These are phyloP conservation scores for Drosophila atripex DNA, from an alignment of 2,888 invertebrate species.

Conservation along the genomic window DNA sequence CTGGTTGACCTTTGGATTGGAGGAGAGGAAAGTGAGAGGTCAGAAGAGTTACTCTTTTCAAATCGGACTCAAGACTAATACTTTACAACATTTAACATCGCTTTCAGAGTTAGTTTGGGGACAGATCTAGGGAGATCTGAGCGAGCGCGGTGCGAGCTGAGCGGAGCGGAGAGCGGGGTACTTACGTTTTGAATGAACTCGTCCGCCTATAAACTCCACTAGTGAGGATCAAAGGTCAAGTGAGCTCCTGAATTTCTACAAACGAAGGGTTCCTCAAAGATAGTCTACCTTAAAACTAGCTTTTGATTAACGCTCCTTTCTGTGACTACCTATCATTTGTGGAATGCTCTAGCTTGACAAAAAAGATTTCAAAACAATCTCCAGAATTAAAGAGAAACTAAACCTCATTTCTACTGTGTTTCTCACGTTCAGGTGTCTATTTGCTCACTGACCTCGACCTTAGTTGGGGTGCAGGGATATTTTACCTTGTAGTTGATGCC, in stretches of 20 bases:
- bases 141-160: conserved; percentile 26
- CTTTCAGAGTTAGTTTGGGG: conserved; percentile 27
- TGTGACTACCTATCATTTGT: no score
- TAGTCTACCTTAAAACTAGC: no score
- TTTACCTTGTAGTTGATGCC: conserved; percentile 80
- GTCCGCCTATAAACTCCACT: background rate
- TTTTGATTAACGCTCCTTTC: no score
- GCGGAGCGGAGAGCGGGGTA: conserved; percentile 28
- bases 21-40: background rate
- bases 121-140: conserved; percentile 12
- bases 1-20: conserved; percentile 78
- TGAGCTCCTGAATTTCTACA: background rate
- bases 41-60: background rate
- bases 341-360: no score
- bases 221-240: background rate
- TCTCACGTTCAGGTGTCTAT: background rate
- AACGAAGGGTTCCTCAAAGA: no score
- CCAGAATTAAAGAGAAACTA: background rate
- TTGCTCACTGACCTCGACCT: conserved; percentile 20
- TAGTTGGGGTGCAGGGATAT: conserved; percentile 1
- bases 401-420: background rate
- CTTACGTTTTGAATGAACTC: conserved; percentile 7
- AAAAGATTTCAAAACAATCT: no score
- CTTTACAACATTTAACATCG: conserved; percentile 28
- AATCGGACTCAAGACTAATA: background rate